Conservation (phyloP, 1,140 invertebrate species). For the Plutomurus gul region DNA sequence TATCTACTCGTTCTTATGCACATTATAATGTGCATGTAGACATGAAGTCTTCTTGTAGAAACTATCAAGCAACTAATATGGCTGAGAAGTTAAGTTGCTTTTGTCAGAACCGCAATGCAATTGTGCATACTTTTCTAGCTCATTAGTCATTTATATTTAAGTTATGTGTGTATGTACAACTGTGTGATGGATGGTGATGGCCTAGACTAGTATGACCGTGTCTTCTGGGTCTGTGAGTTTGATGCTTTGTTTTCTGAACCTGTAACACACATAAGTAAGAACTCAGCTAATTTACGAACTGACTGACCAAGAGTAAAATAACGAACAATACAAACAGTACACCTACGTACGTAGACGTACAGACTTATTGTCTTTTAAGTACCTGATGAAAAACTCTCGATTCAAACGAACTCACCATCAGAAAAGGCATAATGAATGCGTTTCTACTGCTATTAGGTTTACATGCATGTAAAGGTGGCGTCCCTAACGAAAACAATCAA, state of each 20-base stretch:
- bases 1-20: too few species aligned
- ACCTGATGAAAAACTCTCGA: too few species aligned
- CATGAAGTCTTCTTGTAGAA: too few species aligned
- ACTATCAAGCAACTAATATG: too few species aligned
- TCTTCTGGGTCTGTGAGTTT: not conserved
- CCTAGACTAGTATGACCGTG: slow-evolving; percentile 6
- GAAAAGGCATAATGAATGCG: too few species aligned
- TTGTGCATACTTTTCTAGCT: slow-evolving; percentile 1
- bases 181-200: slow-evolving; percentile 16
- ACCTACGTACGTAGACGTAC: slow-evolving; percentile 5
- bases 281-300: not conserved
- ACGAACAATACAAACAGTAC: not conserved
- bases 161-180: slow-evolving; percentile 11
- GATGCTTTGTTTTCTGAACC: not conserved
- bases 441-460: not conserved
- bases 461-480: not conserved
- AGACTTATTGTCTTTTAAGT: too few species aligned
- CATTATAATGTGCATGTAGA: not conserved
- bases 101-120: slow-evolving; percentile 10
- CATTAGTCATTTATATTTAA: slow-evolving; percentile 25
- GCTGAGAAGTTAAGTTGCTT: not conserved
- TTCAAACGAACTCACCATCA: not conserved
- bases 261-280: not conserved
- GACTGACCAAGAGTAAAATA: not conserved
- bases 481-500: not conserved